Conservation (phyloP, 2,888 invertebrate species). For the Papilio elwesi region DNA sequence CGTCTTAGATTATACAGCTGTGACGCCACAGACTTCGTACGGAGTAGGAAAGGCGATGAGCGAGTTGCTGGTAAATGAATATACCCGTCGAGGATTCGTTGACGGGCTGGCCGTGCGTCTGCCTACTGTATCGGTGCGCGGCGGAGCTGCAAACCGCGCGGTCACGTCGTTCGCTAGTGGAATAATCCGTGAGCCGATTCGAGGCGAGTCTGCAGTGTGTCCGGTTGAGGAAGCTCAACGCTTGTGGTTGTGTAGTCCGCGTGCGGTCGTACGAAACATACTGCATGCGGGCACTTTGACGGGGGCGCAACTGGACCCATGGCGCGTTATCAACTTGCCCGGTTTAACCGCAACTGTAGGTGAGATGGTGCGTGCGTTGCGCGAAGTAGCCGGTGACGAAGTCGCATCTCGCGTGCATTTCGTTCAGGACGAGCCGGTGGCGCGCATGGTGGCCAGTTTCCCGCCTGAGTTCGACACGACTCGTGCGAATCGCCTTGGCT, state of each 20-base stretch:
- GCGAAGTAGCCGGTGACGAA: slow-evolving; percentile 59
- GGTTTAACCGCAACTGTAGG: slow-evolving; percentile 63
- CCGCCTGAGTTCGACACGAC: slow-evolving; percentile 65
- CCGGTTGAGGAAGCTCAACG: slow-evolving; percentile 63
- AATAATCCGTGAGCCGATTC: slow-evolving; percentile 70
- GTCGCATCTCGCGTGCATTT: slow-evolving; percentile 59
- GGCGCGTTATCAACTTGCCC: slow-evolving; percentile 67
- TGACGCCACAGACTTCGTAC: slow-evolving; percentile 70
- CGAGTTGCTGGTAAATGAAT: slow-evolving; percentile 71
- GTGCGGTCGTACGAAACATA: slow-evolving; percentile 62
- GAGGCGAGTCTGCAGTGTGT: slow-evolving; percentile 55
- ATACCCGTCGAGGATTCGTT: slow-evolving; percentile 67
- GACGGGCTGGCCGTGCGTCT: slow-evolving; percentile 67
- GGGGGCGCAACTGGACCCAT: slow-evolving; percentile 52
- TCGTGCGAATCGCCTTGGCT: slow-evolving; percentile 65
- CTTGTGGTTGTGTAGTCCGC: slow-evolving; percentile 69
- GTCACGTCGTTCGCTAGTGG: slow-evolving; percentile 76
- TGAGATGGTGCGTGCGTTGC: slow-evolving; percentile 64
- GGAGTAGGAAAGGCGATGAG: slow-evolving; percentile 72
- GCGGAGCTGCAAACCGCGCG: slow-evolving; percentile 68
- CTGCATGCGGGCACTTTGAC: slow-evolving; percentile 60
- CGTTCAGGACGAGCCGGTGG: slow-evolving; percentile 56
- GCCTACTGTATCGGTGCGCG: slow-evolving; percentile 73
- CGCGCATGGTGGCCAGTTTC: slow-evolving; percentile 62
- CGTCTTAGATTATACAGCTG: slow-evolving; percentile 61